Evolutionary conservation across 2,113 vertebrate species (phyloP), one percentile per base, ranked within the genome.

Genomic region (Dolichallabes microphthalmus): DNA sequence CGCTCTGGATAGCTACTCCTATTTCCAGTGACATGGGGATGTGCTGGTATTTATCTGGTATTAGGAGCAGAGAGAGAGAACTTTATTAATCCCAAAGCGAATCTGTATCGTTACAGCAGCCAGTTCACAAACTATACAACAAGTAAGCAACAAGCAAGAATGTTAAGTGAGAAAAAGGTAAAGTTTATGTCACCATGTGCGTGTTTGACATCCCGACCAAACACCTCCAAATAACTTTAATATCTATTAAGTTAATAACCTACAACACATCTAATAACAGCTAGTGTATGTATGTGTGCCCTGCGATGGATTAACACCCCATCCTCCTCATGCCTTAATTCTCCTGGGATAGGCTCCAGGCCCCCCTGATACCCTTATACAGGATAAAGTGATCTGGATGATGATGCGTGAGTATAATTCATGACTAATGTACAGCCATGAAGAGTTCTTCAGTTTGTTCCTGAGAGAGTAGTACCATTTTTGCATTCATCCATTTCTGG

Each of bases 21-120:
- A 57, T 85, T 55, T 84, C 75, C 83, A 35, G 55, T 76, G 73
- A 75, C 75, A 69, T 15, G 22, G 22, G 35, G 20, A 10, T 25
- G 58, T 63, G 79, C 27, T 19, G 57, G 57, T 30, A 9, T 30
- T 27, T 15, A 73, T 73, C 15, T 25, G 5, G 22, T 73, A 25
- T 73, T 35, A 1, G 32, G 32, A 35, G 1, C 32, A 2, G 2
- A 20, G 35, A 5, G 35, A 2, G 3, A 20, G 35, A 5, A 25
- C 2, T 15, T 15, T 15, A 52, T 30, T 6, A 15, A 11, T 64
- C 2, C 2, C 2, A 35, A 35, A 35, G 32, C 1, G 32, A 35
- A 35, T 2, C 32, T 35, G 32, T 35, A 35, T 35, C 32, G 32
- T 35, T 35, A 35, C 32, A 35, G 32, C 45, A 45, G 45, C 7